Percentiles rank a stretch among this genome's conserved stretches.
Evolutionary conservation across 2,113 vertebrate genomes (phyloP).

Genomic region (Lasiurus cinereus): DNA sequence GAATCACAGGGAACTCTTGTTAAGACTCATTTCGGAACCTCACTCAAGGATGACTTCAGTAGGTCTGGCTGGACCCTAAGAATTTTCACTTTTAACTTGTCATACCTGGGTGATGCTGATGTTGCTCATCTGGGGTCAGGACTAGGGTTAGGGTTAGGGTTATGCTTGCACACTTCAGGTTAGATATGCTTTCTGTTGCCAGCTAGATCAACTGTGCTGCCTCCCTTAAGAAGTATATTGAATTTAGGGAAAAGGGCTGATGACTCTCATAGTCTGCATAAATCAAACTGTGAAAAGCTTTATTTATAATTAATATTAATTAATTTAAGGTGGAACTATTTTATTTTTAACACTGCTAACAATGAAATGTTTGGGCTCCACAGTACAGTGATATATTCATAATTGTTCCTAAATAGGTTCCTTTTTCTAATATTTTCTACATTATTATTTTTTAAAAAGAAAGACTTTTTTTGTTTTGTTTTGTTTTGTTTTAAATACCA

Average conservation of each 20-base stretch:
- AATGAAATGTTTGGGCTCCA: constrained; percentile 4
- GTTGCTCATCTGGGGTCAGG: not conserved
- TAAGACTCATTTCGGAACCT: not conserved
- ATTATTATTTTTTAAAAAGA: not conserved
- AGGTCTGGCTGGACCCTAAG: not conserved
- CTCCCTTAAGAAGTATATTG: not conserved
- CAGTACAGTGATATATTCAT: not conserved
- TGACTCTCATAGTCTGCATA: not conserved
- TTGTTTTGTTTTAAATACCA: not conserved
- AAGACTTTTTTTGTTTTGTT: not conserved
- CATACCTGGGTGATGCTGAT: not conserved
- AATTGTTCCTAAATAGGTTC: not conserved
- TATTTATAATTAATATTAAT: constrained; percentile 24
- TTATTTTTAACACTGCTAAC: constrained; percentile 45
- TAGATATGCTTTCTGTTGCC: not conserved
- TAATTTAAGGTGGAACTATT: not conserved
- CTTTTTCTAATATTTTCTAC: not conserved
- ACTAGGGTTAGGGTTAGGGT: too few species aligned
- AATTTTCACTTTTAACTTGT: not conserved
- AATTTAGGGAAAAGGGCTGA: not conserved
- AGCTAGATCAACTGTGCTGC: not conserved
- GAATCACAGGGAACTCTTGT: not conserved
- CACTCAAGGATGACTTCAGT: not conserved
- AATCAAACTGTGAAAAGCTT: not conserved
- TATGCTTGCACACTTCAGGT: not conserved